Conservation (phyloP, 2,113 vertebrate genomes). For the Callorhinus ursinus region DNA sequence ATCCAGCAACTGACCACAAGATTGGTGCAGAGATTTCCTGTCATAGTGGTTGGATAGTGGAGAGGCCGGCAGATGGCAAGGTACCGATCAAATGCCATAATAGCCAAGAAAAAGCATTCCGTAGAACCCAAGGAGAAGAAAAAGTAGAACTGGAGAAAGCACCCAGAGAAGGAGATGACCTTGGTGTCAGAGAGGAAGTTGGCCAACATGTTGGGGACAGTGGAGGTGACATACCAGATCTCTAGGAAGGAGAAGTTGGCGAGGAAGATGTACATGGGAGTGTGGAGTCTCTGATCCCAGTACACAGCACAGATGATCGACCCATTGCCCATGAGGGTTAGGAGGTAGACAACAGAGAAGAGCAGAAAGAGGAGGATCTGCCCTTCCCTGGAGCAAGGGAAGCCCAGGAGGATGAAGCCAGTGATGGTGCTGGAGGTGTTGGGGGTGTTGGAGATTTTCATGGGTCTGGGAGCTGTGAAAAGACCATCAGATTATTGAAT, state of each 20-base stretch:
- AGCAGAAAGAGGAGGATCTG: conserved; percentile 64
- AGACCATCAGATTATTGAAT: neutral
- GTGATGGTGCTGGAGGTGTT: conserved; percentile 37
- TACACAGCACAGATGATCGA: conserved; percentile 59
- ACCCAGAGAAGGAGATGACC: conserved; percentile 69
- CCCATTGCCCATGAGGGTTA: conserved; percentile 67
- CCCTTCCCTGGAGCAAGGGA: neutral
- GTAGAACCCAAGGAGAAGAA: conserved; percentile 76
- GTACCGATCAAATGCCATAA: conserved; percentile 80
- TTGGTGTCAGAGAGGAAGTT: conserved; percentile 66
- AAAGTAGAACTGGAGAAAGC: conserved; percentile 80
- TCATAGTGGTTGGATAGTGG: conserved; percentile 70
- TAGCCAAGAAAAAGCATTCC: conserved; percentile 74
- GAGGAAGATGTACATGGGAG: conserved; percentile 63
- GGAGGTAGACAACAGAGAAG: conserved; percentile 56
- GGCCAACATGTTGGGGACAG: conserved; percentile 77
- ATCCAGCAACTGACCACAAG: conserved; percentile 72
- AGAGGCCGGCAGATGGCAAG: conserved; percentile 81
- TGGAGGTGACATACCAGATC: conserved; percentile 75
- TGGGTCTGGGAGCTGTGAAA: neutral
- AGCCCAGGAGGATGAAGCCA: conserved; percentile 76
- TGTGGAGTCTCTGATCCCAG: conserved; percentile 53
- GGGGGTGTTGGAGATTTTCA: conserved; percentile 15
- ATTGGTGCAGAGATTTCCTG: neutral
- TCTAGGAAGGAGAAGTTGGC: conserved; percentile 77